Evolutionary conservation across 2,797 vertebrate species (phyloP), one percentile per base, ranked within the genome.

Genomic region (Mormyrops attenuatus): DNA sequence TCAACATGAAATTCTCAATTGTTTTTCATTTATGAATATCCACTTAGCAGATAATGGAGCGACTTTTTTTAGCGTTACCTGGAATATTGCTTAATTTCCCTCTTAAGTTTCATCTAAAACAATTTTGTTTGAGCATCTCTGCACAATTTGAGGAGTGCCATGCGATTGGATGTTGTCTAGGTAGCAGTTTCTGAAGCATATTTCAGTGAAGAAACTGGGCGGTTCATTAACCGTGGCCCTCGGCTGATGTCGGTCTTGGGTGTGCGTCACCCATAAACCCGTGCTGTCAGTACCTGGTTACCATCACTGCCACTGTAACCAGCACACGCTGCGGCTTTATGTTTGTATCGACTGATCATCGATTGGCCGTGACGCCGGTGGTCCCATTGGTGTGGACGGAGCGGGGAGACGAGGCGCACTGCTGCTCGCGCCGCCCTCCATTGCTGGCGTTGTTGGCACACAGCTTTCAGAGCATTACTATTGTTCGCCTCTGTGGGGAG

Each of bases 281-380:
- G 41, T 77, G 88, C 87, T 47, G 44, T 50, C 66, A 26, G 66
- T 87, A 88, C 89, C 88, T 77, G 88, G 82, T 89, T 90, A 50
- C 57, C 87, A 77, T 57, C 87, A 50, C 89, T 90, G 88, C 89
- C 87, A 90, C 82, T 90, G 85, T 93, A 90, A 91, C 91, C 73
- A 86, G 89, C 30, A 88, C 87, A 63, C 90, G 85, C 84, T 87
- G 63, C 89, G 66, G 85, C 88, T 89, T 91, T 92, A 91, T 92
- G 89, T 90, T 88, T 90, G 88, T 91, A 92, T 92, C 88, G 89
- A 91, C 90, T 49, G 15, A 20, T 50, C 50, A 91, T 92, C 53
- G 91, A 91, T 91, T 89, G 26, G 80, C 88, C 90, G 89, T 44
- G n/a, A 84, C 13, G 34, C 73, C 11, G 22, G 41, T 30, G 47